These are phyloP conservation scores for Valencia hispanica DNA, from an alignment of 2,797 vertebrate genomes.

Conservation along the genomic window DNA sequence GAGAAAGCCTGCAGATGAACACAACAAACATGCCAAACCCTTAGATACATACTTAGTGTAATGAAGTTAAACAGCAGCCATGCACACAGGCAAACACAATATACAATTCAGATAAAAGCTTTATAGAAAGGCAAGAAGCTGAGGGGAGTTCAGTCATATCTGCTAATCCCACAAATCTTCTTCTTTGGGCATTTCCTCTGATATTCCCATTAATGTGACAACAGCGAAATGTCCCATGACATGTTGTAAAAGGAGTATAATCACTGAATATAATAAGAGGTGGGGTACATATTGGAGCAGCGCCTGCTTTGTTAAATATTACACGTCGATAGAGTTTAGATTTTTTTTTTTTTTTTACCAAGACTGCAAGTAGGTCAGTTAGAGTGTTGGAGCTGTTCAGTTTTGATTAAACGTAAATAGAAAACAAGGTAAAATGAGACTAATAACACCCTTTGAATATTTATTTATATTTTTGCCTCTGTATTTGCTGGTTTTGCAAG, in stretches of 20 bases:
- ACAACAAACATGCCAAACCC: slow-evolving; percentile 36
- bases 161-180: slow-evolving; percentile 58
- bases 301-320: slow-evolving; percentile 24
- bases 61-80: slow-evolving; percentile 43
- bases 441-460: slow-evolving; percentile 17
- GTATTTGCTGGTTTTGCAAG: slow-evolving; percentile 12
- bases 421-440: slow-evolving; percentile 37
- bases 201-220: slow-evolving; percentile 55
- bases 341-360: slow-evolving; percentile 20
- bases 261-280: slow-evolving; percentile 22
- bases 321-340: slow-evolving; percentile 41
- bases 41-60: slow-evolving; percentile 42
- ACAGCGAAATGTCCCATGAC: slow-evolving; percentile 48
- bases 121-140: slow-evolving; percentile 62
- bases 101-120: slow-evolving; percentile 51
- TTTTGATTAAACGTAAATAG: slow-evolving; percentile 13
- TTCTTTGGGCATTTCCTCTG: slow-evolving; percentile 48
- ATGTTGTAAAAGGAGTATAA: slow-evolving; percentile 45
- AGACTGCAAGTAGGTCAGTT: slow-evolving; percentile 14
- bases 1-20: slow-evolving; percentile 37
- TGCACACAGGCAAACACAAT: slow-evolving; percentile 35
- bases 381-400: background rate
- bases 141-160: slow-evolving; percentile 53
- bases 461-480: background rate
- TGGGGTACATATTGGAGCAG: slow-evolving; percentile 4